Evolutionary conservation across 2,888 invertebrate species (phyloP).

Genomic region (Glyphotaelius pellucidus): DNA sequence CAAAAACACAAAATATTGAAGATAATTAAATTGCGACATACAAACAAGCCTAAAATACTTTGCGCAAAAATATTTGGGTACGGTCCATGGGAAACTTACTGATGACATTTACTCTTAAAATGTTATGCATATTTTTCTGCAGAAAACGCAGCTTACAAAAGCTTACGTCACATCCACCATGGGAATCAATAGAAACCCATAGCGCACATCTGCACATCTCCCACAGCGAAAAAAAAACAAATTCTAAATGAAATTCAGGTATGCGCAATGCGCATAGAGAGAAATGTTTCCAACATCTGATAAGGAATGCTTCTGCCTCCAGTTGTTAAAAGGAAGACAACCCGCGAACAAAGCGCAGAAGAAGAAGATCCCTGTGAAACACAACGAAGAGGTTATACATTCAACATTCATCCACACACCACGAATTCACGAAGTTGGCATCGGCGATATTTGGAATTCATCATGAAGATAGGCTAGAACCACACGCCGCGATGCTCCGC

Average conservation of each 20-base stretch:
- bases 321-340: conserved; percentile 4
- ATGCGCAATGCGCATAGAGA: conserved; percentile 5
- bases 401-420: conserved; percentile 39
- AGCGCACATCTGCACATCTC: background rate
- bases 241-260: background rate
- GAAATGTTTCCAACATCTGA: conserved; percentile 13
- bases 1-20: too few relatives aligned
- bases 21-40: too few relatives aligned
- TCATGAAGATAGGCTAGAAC: conserved; percentile 62
- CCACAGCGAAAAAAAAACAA: background rate
- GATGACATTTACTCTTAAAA: too few relatives aligned
- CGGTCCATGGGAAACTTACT: too few relatives aligned
- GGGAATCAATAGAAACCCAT: background rate
- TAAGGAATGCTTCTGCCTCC: background rate
- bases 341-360: conserved; percentile 33
- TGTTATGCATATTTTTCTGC: too few relatives aligned
- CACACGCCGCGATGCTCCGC: conserved; percentile 50
- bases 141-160: too few relatives aligned
- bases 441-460: conserved; percentile 64
- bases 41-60: too few relatives aligned
- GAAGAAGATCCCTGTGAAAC: conserved; percentile 9
- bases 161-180: background rate
- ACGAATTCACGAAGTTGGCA: conserved; percentile 52
- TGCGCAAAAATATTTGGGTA: too few relatives aligned
- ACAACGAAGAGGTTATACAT: background rate